A percentile compares a stretch with the other conserved stretches of the same genome.
Evolutionary conservation across 2,113 vertebrate genomes (phyloP).

Genomic region (Balaenoptera acutorostrata): DNA sequence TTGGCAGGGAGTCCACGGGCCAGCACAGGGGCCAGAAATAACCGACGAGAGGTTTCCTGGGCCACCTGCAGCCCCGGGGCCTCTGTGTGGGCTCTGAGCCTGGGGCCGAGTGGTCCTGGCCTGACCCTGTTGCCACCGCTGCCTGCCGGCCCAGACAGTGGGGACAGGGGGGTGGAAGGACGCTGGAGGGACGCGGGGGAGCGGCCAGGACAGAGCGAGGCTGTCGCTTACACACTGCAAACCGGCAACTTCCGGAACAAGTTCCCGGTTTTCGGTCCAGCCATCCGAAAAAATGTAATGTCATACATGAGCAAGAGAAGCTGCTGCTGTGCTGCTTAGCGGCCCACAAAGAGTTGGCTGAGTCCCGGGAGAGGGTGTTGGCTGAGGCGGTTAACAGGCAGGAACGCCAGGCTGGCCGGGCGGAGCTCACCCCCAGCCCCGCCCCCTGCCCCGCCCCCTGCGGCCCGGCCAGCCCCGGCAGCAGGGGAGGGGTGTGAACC

Average conservation of each 20-base stretch:
- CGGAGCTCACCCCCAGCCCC: background rate
- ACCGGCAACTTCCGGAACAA: constrained; percentile 59
- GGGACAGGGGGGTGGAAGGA: background rate
- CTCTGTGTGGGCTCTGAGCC: constrained; percentile 10
- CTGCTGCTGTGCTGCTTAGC: constrained; percentile 67
- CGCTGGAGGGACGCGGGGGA: rapidly evolving
- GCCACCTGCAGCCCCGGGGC: constrained; percentile 23
- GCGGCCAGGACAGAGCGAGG: background rate
- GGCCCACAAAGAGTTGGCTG: constrained; percentile 59
- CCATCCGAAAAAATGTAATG: constrained; percentile 65
- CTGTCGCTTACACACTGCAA: constrained; percentile 33
- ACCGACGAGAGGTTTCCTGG: constrained; percentile 17
- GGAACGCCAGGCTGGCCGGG: constrained; percentile 59
- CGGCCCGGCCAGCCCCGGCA: background rate
- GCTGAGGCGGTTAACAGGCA: constrained; percentile 65
- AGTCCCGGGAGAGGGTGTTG: constrained; percentile 64
- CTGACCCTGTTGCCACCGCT: background rate
- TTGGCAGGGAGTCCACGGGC: background rate
- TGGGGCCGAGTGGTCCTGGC: background rate
- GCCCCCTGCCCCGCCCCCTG: background rate
- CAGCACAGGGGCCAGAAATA: constrained; percentile 44
- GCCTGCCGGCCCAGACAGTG: background rate
- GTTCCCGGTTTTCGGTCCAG: background rate
- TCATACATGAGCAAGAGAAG: constrained; percentile 69
- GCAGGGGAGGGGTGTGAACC: background rate